A percentile compares a stretch with the other conserved stretches of the same genome.
These are phyloP conservation scores for Anas acuta DNA, from an alignment of 2,797 vertebrate species.

Conservation along the genomic window DNA sequence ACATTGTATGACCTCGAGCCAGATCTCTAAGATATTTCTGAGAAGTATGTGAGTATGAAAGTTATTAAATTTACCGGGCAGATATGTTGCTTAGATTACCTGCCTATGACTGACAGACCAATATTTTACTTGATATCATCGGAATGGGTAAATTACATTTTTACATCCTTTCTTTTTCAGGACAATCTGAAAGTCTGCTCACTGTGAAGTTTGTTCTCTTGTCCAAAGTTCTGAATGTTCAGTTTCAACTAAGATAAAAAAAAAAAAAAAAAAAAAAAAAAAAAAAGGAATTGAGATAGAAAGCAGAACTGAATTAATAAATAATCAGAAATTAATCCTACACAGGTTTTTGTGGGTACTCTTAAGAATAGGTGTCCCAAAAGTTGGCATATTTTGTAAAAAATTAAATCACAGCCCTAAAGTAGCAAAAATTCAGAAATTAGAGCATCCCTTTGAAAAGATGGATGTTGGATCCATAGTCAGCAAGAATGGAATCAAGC, in stretches of 20 bases:
- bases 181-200: neutral
- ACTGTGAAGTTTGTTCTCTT: neutral
- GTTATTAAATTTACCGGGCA: constrained; percentile 5
- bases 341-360: neutral
- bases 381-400: neutral
- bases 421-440: neutral
- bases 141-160: constrained; percentile 14
- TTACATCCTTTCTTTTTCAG: constrained; percentile 1
- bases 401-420: neutral
- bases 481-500: neutral
- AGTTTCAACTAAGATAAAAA: neutral
- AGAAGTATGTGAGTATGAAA: neutral
- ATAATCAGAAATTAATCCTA: neutral
- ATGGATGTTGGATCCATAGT: neutral
- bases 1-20: neutral
- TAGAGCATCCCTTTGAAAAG: neutral
- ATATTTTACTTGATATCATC: neutral
- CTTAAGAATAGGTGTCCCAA: neutral
- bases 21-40: neutral
- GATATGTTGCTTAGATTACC: constrained; percentile 25
- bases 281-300: neutral
- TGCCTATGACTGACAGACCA: neutral
- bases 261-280: neutral
- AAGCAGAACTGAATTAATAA: neutral
- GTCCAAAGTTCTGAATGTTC: neutral